These are phyloP conservation scores for Apomyelois bistriatella DNA, from an alignment of 2,888 invertebrate species.

Conservation along the genomic window DNA sequence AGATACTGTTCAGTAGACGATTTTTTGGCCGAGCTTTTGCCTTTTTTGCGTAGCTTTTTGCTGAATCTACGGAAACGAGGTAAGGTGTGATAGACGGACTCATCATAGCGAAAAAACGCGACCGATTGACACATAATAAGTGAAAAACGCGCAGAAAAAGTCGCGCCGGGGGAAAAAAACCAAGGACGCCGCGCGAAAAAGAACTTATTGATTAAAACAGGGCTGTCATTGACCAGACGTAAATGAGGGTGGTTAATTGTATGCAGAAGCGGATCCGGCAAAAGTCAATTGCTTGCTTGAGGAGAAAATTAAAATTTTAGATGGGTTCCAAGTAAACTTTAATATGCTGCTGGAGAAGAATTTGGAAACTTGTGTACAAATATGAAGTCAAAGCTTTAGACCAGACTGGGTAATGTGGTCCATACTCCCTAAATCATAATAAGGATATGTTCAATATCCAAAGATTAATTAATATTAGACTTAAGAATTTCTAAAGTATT, in stretches of 20 bases:
- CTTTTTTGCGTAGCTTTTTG: constrained; percentile 74
- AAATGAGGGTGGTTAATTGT: constrained; percentile 79
- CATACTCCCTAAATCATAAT: too few relatives aligned
- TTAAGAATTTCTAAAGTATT: too few relatives aligned
- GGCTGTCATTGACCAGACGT: constrained; percentile 79
- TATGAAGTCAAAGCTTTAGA: too few relatives aligned
- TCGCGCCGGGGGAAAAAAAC: constrained; percentile 75
- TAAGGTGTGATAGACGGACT: constrained; percentile 44
- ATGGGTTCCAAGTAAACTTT: constrained; percentile 6
- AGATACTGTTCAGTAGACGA: constrained; percentile 76
- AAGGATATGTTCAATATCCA: too few relatives aligned
- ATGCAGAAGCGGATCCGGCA: constrained; percentile 63
- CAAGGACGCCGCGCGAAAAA: constrained; percentile 76
- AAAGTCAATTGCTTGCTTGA: constrained; percentile 46
- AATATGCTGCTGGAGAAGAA: not conserved
- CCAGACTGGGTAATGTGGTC: too few relatives aligned
- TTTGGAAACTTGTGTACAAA: not conserved
- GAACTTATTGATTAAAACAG: constrained; percentile 79
- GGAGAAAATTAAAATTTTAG: constrained; percentile 3
- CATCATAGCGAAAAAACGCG: constrained; percentile 43
- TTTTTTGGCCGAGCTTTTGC: constrained; percentile 75
- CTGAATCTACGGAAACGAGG: constrained; percentile 60
- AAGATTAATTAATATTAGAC: too few relatives aligned
- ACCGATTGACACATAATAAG: constrained; percentile 72
- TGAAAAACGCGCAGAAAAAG: constrained; percentile 75